A percentile compares a stretch with the other conserved stretches of the same genome.
Evolutionary conservation across 2,888 invertebrate species (phyloP).

Genomic region (Cephus pygmeus): DNA sequence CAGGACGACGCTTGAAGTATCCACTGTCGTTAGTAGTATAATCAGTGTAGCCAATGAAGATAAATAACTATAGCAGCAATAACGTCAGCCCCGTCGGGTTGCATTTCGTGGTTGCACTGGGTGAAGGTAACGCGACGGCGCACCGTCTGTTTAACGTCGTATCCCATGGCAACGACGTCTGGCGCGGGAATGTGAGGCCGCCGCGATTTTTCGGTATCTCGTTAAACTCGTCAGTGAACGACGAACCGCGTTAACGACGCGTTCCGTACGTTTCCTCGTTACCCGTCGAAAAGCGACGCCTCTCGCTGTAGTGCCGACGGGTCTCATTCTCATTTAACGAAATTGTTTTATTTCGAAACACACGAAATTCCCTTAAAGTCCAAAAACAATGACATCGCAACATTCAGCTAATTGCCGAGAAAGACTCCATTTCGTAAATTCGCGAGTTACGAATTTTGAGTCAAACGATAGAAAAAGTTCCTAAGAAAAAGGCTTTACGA

Average conservation of each 20-base stretch:
- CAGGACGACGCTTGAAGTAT: not conserved
- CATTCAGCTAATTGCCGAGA: not conserved
- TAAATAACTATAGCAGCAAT: not conserved
- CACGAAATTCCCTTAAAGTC: not conserved
- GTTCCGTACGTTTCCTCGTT: not conserved
- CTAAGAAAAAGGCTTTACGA: not conserved
- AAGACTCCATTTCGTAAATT: not conserved
- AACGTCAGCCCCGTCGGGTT: not conserved
- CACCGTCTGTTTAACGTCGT: constrained; percentile 10
- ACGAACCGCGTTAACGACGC: not conserved
- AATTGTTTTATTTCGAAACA: not conserved
- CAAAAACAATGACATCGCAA: not conserved
- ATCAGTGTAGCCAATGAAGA: not conserved
- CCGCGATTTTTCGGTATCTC: not conserved
- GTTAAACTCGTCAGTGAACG: not conserved
- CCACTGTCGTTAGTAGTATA: not conserved
- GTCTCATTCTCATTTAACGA: not conserved
- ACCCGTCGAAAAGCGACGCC: not conserved
- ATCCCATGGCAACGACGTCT: constrained; percentile 17
- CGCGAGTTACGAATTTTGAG: not conserved
- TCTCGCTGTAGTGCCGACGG: not conserved
- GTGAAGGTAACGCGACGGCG: constrained; percentile 2
- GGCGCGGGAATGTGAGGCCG: constrained; percentile 16
- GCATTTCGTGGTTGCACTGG: not conserved
- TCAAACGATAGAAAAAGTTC: not conserved